Conservation (phyloP, 2,113 vertebrate genomes). For the Saguinus midas region DNA sequence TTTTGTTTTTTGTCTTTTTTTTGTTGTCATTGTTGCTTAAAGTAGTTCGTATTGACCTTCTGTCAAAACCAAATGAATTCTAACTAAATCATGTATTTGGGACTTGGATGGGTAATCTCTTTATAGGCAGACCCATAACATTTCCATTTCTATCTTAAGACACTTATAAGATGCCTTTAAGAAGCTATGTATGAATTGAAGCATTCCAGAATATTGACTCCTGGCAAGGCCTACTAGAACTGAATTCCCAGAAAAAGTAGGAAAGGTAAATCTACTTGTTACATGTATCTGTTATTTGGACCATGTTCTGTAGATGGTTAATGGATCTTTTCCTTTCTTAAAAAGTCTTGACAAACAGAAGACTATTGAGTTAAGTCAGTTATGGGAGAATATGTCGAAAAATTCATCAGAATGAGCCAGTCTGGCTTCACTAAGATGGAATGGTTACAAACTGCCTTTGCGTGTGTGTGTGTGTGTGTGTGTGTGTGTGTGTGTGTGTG, state of each 20-base stretch:
- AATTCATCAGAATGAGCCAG: neutral
- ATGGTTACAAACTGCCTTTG: too few relatives aligned
- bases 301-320: neutral
- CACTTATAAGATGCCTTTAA: neutral
- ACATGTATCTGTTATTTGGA: neutral
- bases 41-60: neutral
- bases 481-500: neutral
- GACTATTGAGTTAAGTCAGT: neutral
- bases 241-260: neutral
- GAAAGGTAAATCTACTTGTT: neutral
- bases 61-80: neutral
- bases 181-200: neutral
- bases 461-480: neutral
- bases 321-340: neutral
- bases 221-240: neutral
- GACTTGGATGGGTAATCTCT: neutral
- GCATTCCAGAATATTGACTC: neutral
- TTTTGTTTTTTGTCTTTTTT: neutral
- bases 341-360: neutral
- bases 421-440: neutral
- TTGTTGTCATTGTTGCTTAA: neutral
- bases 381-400: neutral
- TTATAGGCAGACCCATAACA: neutral
- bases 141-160: neutral
- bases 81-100: neutral